Conservation (phyloP, 2,113 vertebrate genomes). For the Centropus unirufus region DNA sequence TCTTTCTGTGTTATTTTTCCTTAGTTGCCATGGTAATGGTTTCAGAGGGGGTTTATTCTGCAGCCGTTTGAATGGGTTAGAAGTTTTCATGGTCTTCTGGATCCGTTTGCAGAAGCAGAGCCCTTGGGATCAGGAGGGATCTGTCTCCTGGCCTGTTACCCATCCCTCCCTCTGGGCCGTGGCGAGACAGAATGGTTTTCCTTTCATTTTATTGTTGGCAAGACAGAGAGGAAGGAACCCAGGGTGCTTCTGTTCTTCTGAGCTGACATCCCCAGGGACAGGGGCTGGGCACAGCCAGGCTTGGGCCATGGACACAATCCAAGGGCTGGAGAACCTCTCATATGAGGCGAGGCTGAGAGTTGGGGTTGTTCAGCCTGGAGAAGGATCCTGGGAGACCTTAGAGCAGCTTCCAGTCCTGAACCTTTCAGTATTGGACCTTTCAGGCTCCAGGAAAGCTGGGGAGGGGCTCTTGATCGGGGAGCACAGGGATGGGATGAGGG, state of each 20-base stretch:
- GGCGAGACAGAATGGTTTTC: not conserved
- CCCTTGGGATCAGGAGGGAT: not conserved
- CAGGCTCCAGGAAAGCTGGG: too few species aligned
- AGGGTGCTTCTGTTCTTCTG: not conserved
- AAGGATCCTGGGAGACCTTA: too few species aligned
- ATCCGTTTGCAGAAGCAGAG: not conserved
- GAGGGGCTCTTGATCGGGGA: too few species aligned
- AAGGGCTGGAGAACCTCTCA: too few species aligned
- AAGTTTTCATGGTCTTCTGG: slow-evolving; percentile 39
- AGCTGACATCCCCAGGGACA: not conserved
- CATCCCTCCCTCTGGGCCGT: not conserved
- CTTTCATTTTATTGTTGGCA: slow-evolving; percentile 6
- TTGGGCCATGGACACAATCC: not conserved
- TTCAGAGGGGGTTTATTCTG: slow-evolving; percentile 50
- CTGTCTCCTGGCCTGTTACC: not conserved
- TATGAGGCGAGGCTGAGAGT: too few species aligned
- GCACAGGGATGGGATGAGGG: too few species aligned
- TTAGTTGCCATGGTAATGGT: slow-evolving; percentile 70
- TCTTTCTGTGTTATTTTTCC: slow-evolving; percentile 61
- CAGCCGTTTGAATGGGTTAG: slow-evolving; percentile 21
- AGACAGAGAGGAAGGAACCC: not conserved
- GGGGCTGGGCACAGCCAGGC: not conserved
- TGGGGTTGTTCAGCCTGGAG: too few species aligned
- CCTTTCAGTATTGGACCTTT: too few species aligned
- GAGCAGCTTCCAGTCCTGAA: too few species aligned